Evolutionary conservation across 1,140 invertebrate species (phyloP).

Genomic region (Pseudomyrmex flavicornis): DNA sequence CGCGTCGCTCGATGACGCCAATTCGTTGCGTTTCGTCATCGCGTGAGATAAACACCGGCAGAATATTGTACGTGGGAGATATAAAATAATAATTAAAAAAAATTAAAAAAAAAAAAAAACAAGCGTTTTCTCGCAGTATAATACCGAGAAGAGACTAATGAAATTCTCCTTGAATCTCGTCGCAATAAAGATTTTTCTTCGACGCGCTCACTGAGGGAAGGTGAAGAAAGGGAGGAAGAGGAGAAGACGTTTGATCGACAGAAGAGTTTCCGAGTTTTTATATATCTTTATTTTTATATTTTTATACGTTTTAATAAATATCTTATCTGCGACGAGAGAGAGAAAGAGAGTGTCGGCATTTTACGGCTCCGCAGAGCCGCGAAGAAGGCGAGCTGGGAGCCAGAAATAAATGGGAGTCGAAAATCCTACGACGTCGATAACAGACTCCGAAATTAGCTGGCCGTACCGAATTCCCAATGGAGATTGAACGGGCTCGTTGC

Average conservation of each 20-base stretch:
- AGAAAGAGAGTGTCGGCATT: background rate
- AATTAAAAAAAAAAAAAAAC: background rate
- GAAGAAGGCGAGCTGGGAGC: slow-evolving; percentile 34
- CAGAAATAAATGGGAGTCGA: slow-evolving; percentile 71
- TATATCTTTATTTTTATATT: slow-evolving; percentile 1
- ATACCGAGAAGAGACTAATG: background rate
- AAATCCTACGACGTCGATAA: slow-evolving; percentile 75
- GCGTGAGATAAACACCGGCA: background rate
- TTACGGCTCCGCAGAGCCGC: slow-evolving; percentile 16
- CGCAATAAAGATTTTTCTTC: slow-evolving; percentile 24
- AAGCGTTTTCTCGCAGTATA: background rate
- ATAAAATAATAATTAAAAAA: background rate
- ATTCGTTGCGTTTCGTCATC: slow-evolving; percentile 48
- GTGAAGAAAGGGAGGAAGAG: no score
- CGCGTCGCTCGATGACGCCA: slow-evolving; percentile 32
- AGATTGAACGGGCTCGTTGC: slow-evolving; percentile 74
- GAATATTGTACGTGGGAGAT: no score
- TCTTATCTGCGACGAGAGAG: slow-evolving; percentile 39
- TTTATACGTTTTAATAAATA: slow-evolving; percentile 34
- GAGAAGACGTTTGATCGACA: slow-evolving; percentile 14
- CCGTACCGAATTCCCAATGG: slow-evolving; percentile 74
- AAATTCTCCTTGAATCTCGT: slow-evolving; percentile 39
- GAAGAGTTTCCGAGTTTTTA: slow-evolving; percentile 2
- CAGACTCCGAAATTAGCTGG: slow-evolving; percentile 74
- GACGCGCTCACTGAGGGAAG: background rate